Evolutionary conservation across 1,140 invertebrate genomes (phyloP).

Genomic region (Ceratina calcarata): DNA sequence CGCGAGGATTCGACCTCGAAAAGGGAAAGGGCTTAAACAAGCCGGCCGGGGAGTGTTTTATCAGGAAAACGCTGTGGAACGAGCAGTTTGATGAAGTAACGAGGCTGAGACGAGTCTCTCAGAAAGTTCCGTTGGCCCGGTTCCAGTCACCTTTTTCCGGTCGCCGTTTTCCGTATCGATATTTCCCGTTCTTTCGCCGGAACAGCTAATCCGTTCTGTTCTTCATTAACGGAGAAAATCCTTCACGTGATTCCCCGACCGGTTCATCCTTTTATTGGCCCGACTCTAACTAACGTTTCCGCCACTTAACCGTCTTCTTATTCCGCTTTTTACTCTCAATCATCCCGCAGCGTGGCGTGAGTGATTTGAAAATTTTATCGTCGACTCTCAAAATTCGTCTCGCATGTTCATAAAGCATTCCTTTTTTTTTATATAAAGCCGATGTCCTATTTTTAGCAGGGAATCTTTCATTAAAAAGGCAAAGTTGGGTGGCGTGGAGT

Average conservation of each 20-base stretch:
- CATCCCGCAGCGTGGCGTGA: neutral
- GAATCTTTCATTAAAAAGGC: conserved; percentile 13
- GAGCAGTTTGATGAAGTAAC: conserved; percentile 33
- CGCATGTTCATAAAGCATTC: too few species aligned
- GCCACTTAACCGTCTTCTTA: conserved; percentile 32
- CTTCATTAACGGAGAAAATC: conserved; percentile 53
- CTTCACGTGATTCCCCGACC: conserved; percentile 27
- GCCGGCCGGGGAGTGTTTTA: conserved; percentile 3
- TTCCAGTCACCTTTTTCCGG: conserved; percentile 56
- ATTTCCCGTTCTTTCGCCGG: conserved; percentile 21
- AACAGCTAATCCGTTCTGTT: conserved; percentile 54
- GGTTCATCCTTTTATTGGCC: conserved; percentile 42
- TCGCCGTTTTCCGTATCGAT: conserved; percentile 16
- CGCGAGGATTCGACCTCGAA: too few species aligned
- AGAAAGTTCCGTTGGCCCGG: conserved; percentile 49
- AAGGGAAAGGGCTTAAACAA: conserved; percentile 5
- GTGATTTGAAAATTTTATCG: neutral
- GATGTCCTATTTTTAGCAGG: too few species aligned
- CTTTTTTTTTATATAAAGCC: too few species aligned
- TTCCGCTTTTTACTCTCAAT: neutral
- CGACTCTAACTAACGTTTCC: conserved; percentile 25
- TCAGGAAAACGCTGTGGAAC: conserved; percentile 26
- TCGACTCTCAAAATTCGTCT: too few species aligned
- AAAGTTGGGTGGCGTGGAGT: neutral
- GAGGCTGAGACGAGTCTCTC: conserved; percentile 13